Conservation (phyloP, 2,888 invertebrate species). For the Lepidocyrtoides sp. region DNA sequence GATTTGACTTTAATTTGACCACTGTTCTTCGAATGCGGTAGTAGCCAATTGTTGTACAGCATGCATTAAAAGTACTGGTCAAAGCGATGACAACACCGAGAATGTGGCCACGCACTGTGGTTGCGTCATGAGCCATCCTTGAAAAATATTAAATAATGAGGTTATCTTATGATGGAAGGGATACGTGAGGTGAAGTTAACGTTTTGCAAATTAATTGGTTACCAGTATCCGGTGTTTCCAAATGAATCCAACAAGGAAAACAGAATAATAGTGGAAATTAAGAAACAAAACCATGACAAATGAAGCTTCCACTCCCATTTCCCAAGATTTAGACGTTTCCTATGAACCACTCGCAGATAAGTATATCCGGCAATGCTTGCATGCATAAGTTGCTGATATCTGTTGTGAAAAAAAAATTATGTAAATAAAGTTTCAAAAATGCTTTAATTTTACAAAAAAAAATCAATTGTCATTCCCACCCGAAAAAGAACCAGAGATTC, state of each 20-base stretch:
- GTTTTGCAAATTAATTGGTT: background rate
- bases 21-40: constrained; percentile 39
- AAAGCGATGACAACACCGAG: constrained; percentile 20
- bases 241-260: constrained; percentile 63
- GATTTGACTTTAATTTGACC: background rate
- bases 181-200: background rate
- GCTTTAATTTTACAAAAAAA: background rate
- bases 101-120: background rate
- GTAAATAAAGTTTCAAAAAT: too few species aligned
- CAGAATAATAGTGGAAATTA: background rate
- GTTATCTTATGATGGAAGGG: background rate
- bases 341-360: constrained; percentile 62
- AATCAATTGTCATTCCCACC: constrained; percentile 27
- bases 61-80: constrained; percentile 32
- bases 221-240: constrained; percentile 74
- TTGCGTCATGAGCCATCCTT: constrained; percentile 59
- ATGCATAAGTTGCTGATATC: constrained; percentile 78
- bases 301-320: constrained; percentile 73
- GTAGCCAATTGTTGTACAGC: constrained; percentile 60
- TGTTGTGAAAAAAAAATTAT: background rate
- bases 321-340: constrained; percentile 44
- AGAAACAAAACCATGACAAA: constrained; percentile 25
- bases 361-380: constrained; percentile 60
- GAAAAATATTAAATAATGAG: background rate
- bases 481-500: constrained; percentile 73